Evolutionary conservation across 2,797 vertebrate genomes (phyloP).

Genomic region (Oreonectes daqikongensis): DNA sequence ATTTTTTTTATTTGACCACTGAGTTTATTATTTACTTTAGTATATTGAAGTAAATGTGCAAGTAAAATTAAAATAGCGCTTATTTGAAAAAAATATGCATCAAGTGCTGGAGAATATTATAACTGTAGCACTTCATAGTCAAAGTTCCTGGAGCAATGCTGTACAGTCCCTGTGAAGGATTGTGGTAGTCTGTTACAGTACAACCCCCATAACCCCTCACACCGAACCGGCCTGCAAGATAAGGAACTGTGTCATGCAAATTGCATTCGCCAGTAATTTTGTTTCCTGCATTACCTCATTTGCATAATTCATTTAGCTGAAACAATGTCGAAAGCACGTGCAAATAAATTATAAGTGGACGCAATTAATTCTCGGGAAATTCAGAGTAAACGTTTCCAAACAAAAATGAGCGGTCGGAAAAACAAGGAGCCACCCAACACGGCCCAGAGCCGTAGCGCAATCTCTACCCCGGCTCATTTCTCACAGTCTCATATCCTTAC

Average conservation of each 20-base stretch:
- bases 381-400: neutral
- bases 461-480: slow-evolving; percentile 25
- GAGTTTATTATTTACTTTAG: too few relatives aligned
- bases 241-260: neutral
- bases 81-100: too few relatives aligned
- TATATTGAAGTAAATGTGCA: too few relatives aligned
- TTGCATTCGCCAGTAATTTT: neutral
- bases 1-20: too few relatives aligned
- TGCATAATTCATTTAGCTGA: neutral
- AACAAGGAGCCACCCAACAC: neutral
- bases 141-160: neutral
- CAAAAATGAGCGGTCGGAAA: neutral
- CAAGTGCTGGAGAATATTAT: neutral
- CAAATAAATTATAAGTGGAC: slow-evolving; percentile 1
- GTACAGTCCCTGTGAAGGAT: neutral
- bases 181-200: too few relatives aligned
- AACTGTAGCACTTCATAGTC: neutral
- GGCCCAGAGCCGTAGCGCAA: neutral
- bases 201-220: neutral
- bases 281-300: neutral
- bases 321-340: neutral
- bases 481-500: slow-evolving; percentile 50
- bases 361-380: neutral
- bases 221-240: neutral
- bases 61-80: too few relatives aligned